These are phyloP conservation scores for Colletes gigas DNA, from an alignment of 1,140 invertebrate genomes.

Conservation along the genomic window DNA sequence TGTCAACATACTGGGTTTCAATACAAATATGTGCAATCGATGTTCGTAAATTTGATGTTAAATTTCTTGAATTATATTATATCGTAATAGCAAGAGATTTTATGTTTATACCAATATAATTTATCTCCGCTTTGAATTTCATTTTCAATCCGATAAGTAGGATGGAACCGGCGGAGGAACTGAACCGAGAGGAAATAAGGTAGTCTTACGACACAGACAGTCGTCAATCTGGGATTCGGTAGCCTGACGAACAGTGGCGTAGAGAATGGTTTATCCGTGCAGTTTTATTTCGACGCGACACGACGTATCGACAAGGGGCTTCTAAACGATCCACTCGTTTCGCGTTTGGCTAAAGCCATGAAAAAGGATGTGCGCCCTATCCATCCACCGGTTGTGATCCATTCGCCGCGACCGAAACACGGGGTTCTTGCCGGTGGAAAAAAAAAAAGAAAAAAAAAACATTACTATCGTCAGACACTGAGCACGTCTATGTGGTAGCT, in stretches of 20 bases:
- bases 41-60: no score
- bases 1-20: no score
- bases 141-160: no score
- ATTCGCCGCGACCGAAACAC: neutral
- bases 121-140: no score
- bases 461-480: neutral
- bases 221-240: neutral
- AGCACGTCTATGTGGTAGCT: constrained; percentile 28
- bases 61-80: no score
- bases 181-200: no score
- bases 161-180: no score
- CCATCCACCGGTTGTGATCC: constrained; percentile 31
- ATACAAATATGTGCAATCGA: no score
- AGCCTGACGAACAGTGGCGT: constrained; percentile 3
- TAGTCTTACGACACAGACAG: no score
- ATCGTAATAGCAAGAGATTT: no score
- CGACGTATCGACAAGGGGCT: constrained; percentile 55
- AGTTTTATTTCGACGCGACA: constrained; percentile 31
- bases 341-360: constrained; percentile 18
- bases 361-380: constrained; percentile 53
- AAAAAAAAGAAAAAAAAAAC: no score
- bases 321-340: constrained; percentile 14
- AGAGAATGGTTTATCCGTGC: constrained; percentile 9
- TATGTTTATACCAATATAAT: no score
- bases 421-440: neutral